A percentile compares a stretch with the other conserved stretches of the same genome.
Conservation (phyloP, 2,797 vertebrate species). For the Melanotaenia parkinsoni region DNA sequence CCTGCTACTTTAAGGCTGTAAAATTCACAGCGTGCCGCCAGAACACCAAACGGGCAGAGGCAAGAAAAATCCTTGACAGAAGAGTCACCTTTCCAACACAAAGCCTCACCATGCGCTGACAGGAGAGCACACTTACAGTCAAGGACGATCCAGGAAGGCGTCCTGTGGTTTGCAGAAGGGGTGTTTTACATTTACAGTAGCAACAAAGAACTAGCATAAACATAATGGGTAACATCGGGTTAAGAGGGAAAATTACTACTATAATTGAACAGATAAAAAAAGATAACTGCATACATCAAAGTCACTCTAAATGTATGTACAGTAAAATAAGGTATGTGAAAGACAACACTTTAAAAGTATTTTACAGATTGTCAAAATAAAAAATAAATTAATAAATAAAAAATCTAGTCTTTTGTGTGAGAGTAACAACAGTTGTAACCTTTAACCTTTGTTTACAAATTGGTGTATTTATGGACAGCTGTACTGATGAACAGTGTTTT, state of each 20-base stretch:
- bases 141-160: slow-evolving; percentile 22
- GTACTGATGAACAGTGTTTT: no score
- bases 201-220: slow-evolving; percentile 10
- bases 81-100: slow-evolving; percentile 58
- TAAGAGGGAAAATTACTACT: background rate
- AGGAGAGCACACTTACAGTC: slow-evolving; percentile 27
- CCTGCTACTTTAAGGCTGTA: slow-evolving; percentile 29
- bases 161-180: slow-evolving; percentile 13
- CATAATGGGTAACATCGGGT: background rate
- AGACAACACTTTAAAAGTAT: background rate
- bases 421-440: background rate
- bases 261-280: background rate
- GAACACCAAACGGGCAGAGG: slow-evolving; percentile 45
- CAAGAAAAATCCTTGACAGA: slow-evolving; percentile 48
- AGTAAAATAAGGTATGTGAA: background rate
- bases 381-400: no score
- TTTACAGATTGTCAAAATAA: background rate
- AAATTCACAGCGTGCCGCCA: slow-evolving; percentile 55
- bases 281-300: background rate
- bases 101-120: slow-evolving; percentile 23
- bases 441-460: background rate
- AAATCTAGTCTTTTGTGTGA: background rate
- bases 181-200: slow-evolving; percentile 22
- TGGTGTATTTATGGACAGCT: no score
- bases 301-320: background rate